Evolutionary conservation across 2,888 invertebrate genomes (phyloP).

Genomic region (Leistus spinibarbis): DNA sequence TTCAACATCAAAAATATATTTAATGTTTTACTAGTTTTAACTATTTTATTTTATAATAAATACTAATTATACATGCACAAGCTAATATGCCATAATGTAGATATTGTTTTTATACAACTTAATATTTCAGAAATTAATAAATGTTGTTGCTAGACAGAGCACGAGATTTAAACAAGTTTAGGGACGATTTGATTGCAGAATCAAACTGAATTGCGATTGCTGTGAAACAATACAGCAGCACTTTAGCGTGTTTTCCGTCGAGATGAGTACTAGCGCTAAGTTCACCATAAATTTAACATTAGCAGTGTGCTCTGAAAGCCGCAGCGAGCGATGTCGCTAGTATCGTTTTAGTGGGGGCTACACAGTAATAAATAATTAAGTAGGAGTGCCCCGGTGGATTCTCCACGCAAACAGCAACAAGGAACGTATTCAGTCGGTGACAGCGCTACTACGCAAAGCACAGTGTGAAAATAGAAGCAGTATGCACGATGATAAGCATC

Average conservation of each 20-base stretch:
- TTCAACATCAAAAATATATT: too few species aligned
- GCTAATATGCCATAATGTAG: too few species aligned
- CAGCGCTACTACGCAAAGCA: not conserved
- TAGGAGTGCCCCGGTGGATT: constrained; percentile 9
- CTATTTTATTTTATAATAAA: too few species aligned
- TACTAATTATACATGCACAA: too few species aligned
- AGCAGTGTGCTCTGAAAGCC: not conserved
- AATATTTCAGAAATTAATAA: too few species aligned
- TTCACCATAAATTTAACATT: not conserved
- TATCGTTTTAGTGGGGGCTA: not conserved
- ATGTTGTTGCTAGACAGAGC: too few species aligned
- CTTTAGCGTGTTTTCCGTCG: not conserved
- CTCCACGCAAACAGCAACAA: not conserved
- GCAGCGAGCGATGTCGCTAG: not conserved
- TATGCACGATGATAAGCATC: not conserved
- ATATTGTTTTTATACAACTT: too few species aligned
- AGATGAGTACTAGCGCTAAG: not conserved
- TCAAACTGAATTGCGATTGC: too few species aligned
- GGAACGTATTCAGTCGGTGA: not conserved
- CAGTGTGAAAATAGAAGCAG: not conserved
- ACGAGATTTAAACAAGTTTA: not conserved
- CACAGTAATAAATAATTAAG: constrained; percentile 21
- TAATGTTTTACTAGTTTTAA: too few species aligned
- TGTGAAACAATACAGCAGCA: not conserved
- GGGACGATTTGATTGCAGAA: too few species aligned